Evolutionary conservation across 1,140 invertebrate species (phyloP).

Genomic region (Argopecten irradians): DNA sequence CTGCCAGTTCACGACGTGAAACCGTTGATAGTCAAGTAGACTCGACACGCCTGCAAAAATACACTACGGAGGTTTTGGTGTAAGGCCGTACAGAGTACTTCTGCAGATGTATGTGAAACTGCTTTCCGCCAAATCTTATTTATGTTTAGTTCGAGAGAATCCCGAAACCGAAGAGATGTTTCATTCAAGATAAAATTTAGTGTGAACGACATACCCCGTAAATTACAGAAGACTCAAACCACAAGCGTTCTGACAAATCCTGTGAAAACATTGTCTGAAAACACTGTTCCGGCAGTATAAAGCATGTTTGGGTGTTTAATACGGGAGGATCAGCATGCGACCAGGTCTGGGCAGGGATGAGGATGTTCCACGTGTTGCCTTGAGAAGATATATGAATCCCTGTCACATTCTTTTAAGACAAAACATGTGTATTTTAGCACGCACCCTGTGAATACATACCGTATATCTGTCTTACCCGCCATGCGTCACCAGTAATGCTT

Average conservation of each 20-base stretch:
- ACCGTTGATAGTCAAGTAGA: neutral
- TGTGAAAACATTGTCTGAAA: neutral
- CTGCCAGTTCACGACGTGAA: conserved; percentile 30
- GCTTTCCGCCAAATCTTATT: conserved; percentile 16
- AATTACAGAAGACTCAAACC: neutral
- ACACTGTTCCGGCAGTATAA: neutral
- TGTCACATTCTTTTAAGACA: neutral
- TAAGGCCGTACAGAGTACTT: neutral
- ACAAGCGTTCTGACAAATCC: neutral
- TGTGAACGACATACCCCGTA: neutral
- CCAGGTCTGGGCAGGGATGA: neutral
- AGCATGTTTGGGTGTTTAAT: neutral
- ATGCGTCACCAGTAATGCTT: neutral
- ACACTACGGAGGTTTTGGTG: neutral
- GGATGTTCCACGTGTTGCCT: neutral
- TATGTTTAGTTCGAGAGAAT: neutral
- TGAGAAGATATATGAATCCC: neutral
- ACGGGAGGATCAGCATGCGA: neutral
- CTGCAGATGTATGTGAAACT: conserved; percentile 12
- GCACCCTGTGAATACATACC: neutral
- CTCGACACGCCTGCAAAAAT: neutral
- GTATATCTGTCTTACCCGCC: neutral
- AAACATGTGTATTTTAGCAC: conserved; percentile 18
- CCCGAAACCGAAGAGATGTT: neutral
- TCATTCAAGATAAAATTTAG: neutral